Conservation (phyloP, 2,888 invertebrate genomes). For the Galerucella calmariensis region DNA sequence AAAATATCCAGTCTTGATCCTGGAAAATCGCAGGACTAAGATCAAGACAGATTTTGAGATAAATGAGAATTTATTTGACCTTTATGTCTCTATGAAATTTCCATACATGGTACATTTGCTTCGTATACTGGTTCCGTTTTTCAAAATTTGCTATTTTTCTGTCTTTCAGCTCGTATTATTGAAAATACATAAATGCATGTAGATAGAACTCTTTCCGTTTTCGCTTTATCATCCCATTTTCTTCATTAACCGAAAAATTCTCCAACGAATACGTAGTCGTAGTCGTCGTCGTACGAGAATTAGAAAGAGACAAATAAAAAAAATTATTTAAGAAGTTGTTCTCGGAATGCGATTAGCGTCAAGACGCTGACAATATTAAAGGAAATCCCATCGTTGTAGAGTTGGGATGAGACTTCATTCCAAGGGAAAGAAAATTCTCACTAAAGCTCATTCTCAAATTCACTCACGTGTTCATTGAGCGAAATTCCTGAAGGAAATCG, state of each 20-base stretch:
- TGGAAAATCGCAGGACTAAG: no score
- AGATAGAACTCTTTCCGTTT: neutral
- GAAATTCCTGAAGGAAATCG: conserved; percentile 50
- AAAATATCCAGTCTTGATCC: no score
- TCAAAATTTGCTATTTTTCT: no score
- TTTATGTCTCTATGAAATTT: no score
- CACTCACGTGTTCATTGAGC: conserved; percentile 53
- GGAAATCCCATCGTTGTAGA: conserved; percentile 30
- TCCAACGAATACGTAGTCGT: neutral
- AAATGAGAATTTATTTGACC: no score
- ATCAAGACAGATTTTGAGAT: no score
- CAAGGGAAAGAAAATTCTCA: conserved; percentile 53
- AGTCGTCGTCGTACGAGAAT: neutral
- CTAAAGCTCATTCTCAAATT: conserved; percentile 58
- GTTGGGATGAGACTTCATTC: conserved; percentile 13
- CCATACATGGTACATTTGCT: neutral
- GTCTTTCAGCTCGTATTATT: no score
- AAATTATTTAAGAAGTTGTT: conserved; percentile 14
- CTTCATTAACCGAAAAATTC: neutral
- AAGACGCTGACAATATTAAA: conserved; percentile 29
- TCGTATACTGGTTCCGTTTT: no score
- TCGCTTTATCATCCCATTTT: neutral
- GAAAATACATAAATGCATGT: no score
- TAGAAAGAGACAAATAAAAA: conserved; percentile 2
- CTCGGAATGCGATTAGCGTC: conserved; percentile 29